Base-by-base conservation (phyloP, 2,797 vertebrate genomes). In the Carapus acus region DNA sequence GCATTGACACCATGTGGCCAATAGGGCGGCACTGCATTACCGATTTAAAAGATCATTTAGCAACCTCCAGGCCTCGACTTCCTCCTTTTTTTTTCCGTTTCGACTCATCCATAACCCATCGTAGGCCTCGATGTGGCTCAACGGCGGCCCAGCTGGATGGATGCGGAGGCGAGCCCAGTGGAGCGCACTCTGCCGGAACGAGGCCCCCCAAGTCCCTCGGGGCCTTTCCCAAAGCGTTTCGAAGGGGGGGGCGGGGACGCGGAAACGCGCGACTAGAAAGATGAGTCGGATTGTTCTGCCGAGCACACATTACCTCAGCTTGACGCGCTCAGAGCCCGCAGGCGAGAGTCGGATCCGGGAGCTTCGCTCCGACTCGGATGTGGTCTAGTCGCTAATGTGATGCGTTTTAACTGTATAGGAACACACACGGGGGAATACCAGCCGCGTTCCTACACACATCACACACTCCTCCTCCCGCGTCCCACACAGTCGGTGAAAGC, bases 71-170 rank as follows among this genome's bases (percentile, higher is more conserved):
- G 20, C 20, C 29, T 49, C 44, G 41, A 15, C n/a, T 18, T 27
- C 13, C 23, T 20, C 34, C 13, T 29, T 14, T n/a, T 29, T 42
- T 49, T 31, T 36, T 53, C 47, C 36, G 40, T 34, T 62, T n/a
- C n/a, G n/a, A n/a, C 59, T 73, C 73, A 71, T 73, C 46, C 41
- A 58, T 67, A 63, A 70, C 74, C 43, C 60, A 56, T 44, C 65
- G 67, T 56, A 63, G 62, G 29, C 54, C 62, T 69, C 62, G 62
- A 72, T 59, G 62, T 64, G 76, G 75, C 68, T 72, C 76, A 74
- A 79, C 77, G 62, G 76, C 50, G 31, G 71, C 78, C 65, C 82
- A 83, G 81, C 82, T 85, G 81, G 68, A 71, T 71, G 69, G 55
- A 53, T 14, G 67, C n/a, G n/a, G n/a, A n/a, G 53, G 47, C 42